Conservation (phyloP, 1,140 invertebrate species). For the Eriocheir sinensis region DNA sequence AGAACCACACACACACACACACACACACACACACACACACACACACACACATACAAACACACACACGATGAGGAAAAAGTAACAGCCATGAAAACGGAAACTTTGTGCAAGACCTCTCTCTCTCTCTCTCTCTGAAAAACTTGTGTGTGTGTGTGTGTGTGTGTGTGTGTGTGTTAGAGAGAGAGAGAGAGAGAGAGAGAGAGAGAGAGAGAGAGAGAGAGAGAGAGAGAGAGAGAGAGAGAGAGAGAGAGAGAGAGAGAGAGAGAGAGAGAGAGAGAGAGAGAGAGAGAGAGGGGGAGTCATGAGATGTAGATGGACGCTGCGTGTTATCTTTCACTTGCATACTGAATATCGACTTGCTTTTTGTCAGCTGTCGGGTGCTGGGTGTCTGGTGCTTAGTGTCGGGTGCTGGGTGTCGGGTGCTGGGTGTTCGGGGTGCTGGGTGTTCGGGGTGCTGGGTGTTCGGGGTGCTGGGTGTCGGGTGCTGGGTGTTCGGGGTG, state of each 20-base stretch:
- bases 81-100: not conserved
- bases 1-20: slow-evolving; percentile 10
- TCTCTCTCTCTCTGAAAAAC: slow-evolving; percentile 31
- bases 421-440: too few species aligned
- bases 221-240: not conserved
- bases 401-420: not conserved
- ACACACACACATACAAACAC: slow-evolving; percentile 42
- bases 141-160: too few species aligned
- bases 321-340: not conserved
- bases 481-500: not conserved
- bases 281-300: not conserved
- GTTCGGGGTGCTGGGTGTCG: not conserved
- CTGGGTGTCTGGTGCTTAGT: not conserved
- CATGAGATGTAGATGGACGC: not conserved
- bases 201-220: not conserved
- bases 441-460: too few species aligned
- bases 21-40: slow-evolving; percentile 47
- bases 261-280: not conserved
- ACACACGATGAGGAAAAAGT: not conserved
- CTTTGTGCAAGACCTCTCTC: not conserved
- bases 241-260: not conserved
- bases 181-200: not conserved
- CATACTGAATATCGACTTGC: not conserved
- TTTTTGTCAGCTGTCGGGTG: not conserved
- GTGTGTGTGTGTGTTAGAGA: too few species aligned